phyloP scores from a whole-genome alignment of 1,140 invertebrate species.

The Cydia pomonella region DNA sequence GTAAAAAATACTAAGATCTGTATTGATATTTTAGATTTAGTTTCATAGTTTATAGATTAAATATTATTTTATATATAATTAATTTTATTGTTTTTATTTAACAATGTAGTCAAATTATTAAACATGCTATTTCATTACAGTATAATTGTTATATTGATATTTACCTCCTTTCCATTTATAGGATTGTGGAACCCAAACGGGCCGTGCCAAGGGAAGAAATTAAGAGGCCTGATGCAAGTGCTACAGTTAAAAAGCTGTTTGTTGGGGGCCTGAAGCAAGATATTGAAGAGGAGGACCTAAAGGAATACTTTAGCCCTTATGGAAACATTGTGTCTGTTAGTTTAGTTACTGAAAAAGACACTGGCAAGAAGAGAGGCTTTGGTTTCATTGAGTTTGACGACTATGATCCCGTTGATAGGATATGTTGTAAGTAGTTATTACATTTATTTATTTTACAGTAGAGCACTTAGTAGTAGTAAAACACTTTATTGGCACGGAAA shows the following conservation, averaged over 20 bases:
- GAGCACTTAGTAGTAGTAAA: too few relatives aligned
- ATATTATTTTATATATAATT: too few relatives aligned
- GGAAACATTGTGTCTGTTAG: conserved; percentile 91
- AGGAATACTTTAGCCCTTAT: conserved; percentile 91
- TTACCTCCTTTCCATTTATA: conserved; percentile 42
- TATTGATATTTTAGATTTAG: too few relatives aligned
- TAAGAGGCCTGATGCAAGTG: conserved; percentile 93
- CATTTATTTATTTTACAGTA: not conserved
- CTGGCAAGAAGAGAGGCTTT: conserved; percentile 95
- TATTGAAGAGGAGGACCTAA: conserved; percentile 92
- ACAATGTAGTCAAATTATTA: too few relatives aligned
- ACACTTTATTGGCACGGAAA: too few relatives aligned
- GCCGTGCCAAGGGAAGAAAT: conserved; percentile 97
- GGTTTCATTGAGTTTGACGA: conserved; percentile 98
- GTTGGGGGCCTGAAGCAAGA: conserved; percentile 95
- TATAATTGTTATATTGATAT: too few relatives aligned
- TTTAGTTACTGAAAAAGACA: conserved; percentile 94
- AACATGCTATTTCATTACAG: too few relatives aligned
- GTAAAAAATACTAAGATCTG: too few relatives aligned
- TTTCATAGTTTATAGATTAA: too few relatives aligned
- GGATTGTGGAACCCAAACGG: conserved; percentile 97
- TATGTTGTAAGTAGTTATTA: conserved; percentile 86
- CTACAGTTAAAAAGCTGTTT: conserved; percentile 97
- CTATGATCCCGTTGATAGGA: conserved; percentile 97
- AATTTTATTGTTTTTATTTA: too few relatives aligned